A percentile compares a stretch with the other conserved stretches of the same genome.
These are phyloP conservation scores for Drosophila mimica DNA, from an alignment of 2,888 invertebrate species.

Conservation along the genomic window DNA sequence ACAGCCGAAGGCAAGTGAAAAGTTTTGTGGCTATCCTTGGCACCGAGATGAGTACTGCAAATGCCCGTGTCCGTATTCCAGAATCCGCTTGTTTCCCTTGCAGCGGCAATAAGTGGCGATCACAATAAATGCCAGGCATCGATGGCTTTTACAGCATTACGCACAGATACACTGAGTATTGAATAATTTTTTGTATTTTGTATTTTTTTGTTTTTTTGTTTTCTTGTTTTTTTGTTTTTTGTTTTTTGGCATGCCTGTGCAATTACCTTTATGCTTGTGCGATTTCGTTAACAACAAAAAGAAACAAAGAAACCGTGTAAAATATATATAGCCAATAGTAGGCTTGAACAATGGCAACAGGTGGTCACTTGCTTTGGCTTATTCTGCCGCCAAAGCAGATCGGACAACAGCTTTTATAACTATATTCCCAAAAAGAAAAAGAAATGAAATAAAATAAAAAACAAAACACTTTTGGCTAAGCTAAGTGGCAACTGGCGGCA, in stretches of 20 bases:
- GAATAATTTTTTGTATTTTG: constrained; percentile 61
- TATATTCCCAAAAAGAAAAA: constrained; percentile 41
- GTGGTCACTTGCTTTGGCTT: constrained; percentile 69
- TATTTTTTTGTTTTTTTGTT: not conserved
- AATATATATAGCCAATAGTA: constrained; percentile 26
- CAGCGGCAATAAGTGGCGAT: constrained; percentile 55
- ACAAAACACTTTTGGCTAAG: constrained; percentile 9
- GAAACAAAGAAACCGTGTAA: constrained; percentile 31
- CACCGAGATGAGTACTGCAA: constrained; percentile 20
- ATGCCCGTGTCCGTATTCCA: constrained; percentile 14
- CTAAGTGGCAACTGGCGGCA: constrained; percentile 57
- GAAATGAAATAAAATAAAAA: not conserved
- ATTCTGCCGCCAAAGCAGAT: constrained; percentile 16
- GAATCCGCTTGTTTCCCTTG: constrained; percentile 37
- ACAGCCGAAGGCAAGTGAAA: constrained; percentile 12
- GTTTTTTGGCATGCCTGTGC: constrained; percentile 74
- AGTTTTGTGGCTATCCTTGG: constrained; percentile 59
- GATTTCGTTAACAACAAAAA: constrained; percentile 51
- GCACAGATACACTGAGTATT: constrained; percentile 56
- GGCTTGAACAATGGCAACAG: constrained; percentile 69
- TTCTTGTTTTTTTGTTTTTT: not conserved
- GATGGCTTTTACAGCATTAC: constrained; percentile 69
- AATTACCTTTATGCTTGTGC: constrained; percentile 80
- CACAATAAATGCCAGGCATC: constrained; percentile 80
- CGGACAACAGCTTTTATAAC: constrained; percentile 62